Evolutionary conservation across 2,797 vertebrate genomes (phyloP).

Genomic region (Cryptoprocta ferox): DNA sequence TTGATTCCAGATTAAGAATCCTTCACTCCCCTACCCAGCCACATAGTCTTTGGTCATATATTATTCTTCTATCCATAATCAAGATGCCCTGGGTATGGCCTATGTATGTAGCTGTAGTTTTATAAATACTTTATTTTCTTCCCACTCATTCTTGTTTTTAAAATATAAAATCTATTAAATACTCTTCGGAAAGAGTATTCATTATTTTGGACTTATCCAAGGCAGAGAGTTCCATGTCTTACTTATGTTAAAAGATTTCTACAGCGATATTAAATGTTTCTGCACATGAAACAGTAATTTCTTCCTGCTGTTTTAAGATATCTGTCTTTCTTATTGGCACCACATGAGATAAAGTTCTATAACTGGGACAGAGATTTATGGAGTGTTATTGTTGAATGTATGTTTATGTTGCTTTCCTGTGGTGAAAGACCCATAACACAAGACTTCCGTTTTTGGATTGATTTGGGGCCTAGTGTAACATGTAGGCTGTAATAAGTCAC

Average conservation of each 20-base stretch:
- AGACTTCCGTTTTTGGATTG: conserved; percentile 1
- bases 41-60: background rate
- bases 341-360: conserved; percentile 37
- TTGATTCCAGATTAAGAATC: background rate
- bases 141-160: background rate
- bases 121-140: conserved; percentile 9
- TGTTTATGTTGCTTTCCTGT: conserved; percentile 31
- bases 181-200: background rate
- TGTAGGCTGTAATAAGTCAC: background rate
- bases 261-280: background rate
- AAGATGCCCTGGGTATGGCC: background rate
- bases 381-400: background rate
- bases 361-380: conserved; percentile 62
- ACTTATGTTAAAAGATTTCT: conserved; percentile 23
- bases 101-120: background rate
- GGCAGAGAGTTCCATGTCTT: background rate
- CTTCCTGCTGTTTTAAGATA: conserved; percentile 56
- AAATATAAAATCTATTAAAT: background rate
- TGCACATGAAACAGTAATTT: conserved; percentile 37
- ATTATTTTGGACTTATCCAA: background rate
- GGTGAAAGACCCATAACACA: conserved; percentile 50
- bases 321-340: conserved; percentile 56
- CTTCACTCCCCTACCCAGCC: accelerated
- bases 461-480: background rate
- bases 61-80: background rate